A percentile compares a stretch with the other conserved stretches of the same genome.
These are phyloP conservation scores for Heloderma charlesbogerti DNA, from an alignment of 2,113 vertebrate species.

Conservation along the genomic window DNA sequence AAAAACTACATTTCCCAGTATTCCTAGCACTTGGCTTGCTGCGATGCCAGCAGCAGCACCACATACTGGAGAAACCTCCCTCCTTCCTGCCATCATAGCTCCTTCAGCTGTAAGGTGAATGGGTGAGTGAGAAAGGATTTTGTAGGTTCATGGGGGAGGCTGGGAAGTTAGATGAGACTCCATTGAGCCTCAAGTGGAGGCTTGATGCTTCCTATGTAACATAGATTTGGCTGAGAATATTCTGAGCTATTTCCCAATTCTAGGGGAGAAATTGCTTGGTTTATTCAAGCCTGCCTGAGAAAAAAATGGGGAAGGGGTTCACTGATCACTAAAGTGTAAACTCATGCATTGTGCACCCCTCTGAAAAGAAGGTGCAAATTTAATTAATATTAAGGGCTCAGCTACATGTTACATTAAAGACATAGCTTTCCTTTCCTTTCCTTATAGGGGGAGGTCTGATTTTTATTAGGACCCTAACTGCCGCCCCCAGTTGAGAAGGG, in stretches of 20 bases:
- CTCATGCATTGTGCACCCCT: background rate
- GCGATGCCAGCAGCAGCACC: background rate
- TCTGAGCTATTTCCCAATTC: background rate
- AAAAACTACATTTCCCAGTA: background rate
- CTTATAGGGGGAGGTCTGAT: too few species aligned
- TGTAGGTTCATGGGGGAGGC: background rate
- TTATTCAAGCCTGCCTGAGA: background rate
- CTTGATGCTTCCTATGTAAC: background rate
- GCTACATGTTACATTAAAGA: background rate
- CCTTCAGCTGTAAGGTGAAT: background rate
- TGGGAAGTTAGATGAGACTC: background rate
- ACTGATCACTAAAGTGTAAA: background rate
- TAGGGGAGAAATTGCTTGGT: background rate
- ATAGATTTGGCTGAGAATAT: constrained; percentile 7
- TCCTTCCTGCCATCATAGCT: background rate
- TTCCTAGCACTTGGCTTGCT: background rate
- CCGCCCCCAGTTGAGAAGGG: background rate
- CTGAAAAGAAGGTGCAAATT: background rate
- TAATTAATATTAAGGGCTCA: background rate
- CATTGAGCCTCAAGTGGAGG: background rate
- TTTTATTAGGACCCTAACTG: too few species aligned
- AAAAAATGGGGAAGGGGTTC: too few species aligned
- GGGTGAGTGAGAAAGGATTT: background rate
- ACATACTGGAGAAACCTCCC: background rate
- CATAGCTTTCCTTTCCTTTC: background rate